Evolutionary conservation across 2,888 invertebrate species (phyloP), one percentile per base, ranked within the genome.

Genomic region (Miltochrista miniata): DNA sequence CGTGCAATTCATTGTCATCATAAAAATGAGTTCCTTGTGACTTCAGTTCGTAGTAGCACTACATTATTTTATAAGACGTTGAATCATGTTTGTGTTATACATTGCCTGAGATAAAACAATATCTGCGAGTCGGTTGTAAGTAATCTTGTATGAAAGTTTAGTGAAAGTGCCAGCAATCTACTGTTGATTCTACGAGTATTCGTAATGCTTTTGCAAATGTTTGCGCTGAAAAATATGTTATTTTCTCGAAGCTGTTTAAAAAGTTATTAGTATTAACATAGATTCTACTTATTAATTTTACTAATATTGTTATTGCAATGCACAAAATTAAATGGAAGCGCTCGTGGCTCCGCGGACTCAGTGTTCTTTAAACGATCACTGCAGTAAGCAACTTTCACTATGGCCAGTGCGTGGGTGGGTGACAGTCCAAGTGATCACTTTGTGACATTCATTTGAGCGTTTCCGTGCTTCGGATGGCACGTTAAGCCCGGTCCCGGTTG

Each of bases 91-190:
- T 81, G 69, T 24, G 2, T 24, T 24, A 24, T 70, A 59, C 72
- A 66, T 76, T 56, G 64, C 67, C 64, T 53, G 66, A 75, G 75
- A 76, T 81, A 76, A 75, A 78, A 82, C 78, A 81, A 79, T 79
- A 74, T 78, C 64, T 64, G 54, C 35, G 54, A 73, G 70, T 64
- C 59, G 50, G n/a, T n/a, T n/a, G n/a, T n/a, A n/a, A 24, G 69
- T 77, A 74, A 77, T 78, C 72, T 73, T 50, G 66, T 68, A 66
- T 48, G 62, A 64, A 74, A 75, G 66, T 72, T 74, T 45, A 53
- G 39, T 54, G 36, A 24, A 24, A 24, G 18, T 24, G 5, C 18
- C 18, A 57, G 49, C 48, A 46, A 53, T 43, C 43, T 45, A 46
- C 31, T 29, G 18, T 24, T 24, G 18, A 39, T 44, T 43, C 34